Conservation (phyloP, 2,888 invertebrate genomes). For the Leucania comma region DNA sequence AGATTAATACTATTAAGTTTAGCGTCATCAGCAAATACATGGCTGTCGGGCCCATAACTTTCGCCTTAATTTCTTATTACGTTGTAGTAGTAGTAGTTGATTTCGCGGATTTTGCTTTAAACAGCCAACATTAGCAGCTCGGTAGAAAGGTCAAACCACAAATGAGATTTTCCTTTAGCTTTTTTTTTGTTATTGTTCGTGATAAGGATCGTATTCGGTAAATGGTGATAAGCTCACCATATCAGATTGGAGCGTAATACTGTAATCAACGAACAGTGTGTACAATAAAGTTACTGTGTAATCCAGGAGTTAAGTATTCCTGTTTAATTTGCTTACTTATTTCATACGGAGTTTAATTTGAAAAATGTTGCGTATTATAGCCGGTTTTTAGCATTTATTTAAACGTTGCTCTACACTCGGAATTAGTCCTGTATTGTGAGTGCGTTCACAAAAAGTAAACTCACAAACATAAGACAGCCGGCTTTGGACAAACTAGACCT, state of each 20-base stretch:
- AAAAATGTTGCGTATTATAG: too few species aligned
- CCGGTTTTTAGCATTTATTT: background rate
- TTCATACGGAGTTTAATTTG: too few species aligned
- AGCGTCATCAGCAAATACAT: too few species aligned
- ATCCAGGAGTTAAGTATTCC: constrained; percentile 13
- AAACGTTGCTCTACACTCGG: background rate
- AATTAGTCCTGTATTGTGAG: too few species aligned
- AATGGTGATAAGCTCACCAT: constrained; percentile 49
- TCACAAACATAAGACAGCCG: too few species aligned
- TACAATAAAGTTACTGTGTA: constrained; percentile 35
- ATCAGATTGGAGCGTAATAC: constrained; percentile 47
- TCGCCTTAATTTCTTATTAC: too few species aligned
- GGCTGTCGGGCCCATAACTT: too few species aligned
- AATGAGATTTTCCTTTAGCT: constrained; percentile 33
- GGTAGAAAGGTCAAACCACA: constrained; percentile 28
- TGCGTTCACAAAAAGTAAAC: too few species aligned
- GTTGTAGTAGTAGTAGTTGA: constrained; percentile 16
- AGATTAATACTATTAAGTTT: too few species aligned
- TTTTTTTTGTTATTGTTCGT: constrained; percentile 50
- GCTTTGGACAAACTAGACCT: too few species aligned
- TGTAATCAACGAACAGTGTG: constrained; percentile 50
- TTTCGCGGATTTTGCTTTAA: constrained; percentile 1
- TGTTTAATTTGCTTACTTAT: constrained; percentile 6
- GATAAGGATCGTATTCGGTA: constrained; percentile 51
- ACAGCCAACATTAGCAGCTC: constrained; percentile 19